These are phyloP conservation scores for Zaprionus camerounensis DNA, from an alignment of 1,140 invertebrate genomes.

Conservation along the genomic window DNA sequence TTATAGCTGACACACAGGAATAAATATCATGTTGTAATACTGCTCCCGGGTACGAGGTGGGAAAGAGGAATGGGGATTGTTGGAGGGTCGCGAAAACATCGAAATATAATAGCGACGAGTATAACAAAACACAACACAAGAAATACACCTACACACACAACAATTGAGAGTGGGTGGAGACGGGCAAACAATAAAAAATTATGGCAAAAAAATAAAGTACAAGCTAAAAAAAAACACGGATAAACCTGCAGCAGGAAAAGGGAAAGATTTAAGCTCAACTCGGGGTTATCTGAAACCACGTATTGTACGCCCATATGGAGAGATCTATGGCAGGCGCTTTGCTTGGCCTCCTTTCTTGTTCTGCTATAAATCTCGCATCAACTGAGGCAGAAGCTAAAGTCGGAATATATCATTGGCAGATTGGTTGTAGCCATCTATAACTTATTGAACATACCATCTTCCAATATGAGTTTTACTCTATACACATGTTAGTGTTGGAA, in stretches of 20 bases:
- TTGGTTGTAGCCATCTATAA: neutral
- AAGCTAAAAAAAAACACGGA: neutral
- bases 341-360: neutral
- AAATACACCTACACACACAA: conserved; percentile 14
- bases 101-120: conserved; percentile 41
- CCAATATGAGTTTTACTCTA: too few relatives aligned
- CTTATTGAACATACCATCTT: neutral
- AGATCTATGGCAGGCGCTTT: neutral
- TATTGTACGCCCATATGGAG: neutral
- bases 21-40: conserved; percentile 71
- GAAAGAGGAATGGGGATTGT: neutral
- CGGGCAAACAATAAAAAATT: conserved; percentile 63
- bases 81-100: conserved; percentile 29
- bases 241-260: neutral
- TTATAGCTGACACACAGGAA: conserved; percentile 81
- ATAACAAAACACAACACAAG: conserved; percentile 21
- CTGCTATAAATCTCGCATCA: conserved; percentile 2
- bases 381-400: neutral
- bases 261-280: neutral
- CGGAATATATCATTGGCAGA: neutral
- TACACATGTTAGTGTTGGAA: too few relatives aligned
- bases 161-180: conserved; percentile 23
- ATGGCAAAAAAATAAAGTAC: conserved; percentile 31
- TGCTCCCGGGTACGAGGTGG: conserved; percentile 7
- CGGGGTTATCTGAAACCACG: neutral